Evolutionary conservation across 2,888 invertebrate species (phyloP).

Genomic region (Rhyacophila evoluta): DNA sequence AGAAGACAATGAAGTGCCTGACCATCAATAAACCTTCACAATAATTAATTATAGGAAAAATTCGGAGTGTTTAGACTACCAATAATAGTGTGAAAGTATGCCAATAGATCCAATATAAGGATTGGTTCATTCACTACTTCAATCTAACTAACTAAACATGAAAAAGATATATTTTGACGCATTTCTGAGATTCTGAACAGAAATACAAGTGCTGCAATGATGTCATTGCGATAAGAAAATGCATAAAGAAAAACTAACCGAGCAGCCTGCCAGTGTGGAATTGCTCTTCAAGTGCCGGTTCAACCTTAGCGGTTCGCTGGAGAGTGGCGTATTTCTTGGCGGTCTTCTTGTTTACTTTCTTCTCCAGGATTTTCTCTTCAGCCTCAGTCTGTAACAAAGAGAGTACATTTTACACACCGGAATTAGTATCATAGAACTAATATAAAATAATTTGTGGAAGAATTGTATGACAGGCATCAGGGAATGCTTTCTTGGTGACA

Average conservation of each 20-base stretch:
- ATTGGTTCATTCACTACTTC: no score
- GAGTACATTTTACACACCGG: not conserved
- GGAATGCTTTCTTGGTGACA: not conserved
- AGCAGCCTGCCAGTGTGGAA: slow-evolving; percentile 96
- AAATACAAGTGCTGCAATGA: no score
- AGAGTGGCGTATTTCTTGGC: slow-evolving; percentile 93
- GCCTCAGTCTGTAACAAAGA: slow-evolving; percentile 79
- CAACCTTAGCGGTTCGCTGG: slow-evolving; percentile 94
- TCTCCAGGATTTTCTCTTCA: slow-evolving; percentile 93
- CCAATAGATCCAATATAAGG: no score
- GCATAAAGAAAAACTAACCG: slow-evolving; percentile 71
- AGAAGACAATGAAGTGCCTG: no score
- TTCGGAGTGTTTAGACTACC: no score
- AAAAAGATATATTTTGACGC: no score
- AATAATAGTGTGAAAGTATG: no score
- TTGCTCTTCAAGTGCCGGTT: slow-evolving; percentile 94
- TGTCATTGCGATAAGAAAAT: not conserved
- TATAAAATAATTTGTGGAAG: not conserved
- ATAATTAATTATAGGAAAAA: no score
- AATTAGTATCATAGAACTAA: not conserved
- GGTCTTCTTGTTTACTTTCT: slow-evolving; percentile 93
- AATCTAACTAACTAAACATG: no score
- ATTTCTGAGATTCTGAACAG: no score
- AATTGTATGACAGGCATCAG: slow-evolving; percentile 3
- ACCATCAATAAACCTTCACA: no score